Evolutionary conservation across 2,797 vertebrate genomes (phyloP), one percentile per base, ranked within the genome.

Genomic region (Microtus californicus): DNA sequence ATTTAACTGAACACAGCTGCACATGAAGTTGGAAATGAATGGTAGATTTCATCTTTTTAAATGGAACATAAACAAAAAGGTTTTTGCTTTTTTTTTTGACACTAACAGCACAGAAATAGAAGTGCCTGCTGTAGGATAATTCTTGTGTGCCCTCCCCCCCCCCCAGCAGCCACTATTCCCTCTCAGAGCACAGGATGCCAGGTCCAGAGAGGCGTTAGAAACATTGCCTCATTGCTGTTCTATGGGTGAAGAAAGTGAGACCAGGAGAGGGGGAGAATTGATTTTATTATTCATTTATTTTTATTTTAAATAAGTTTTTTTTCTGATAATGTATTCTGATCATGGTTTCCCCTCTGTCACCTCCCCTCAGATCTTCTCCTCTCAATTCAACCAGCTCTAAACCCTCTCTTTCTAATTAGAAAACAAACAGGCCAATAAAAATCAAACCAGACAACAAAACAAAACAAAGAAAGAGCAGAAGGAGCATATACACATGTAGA

Each of bases 1-100:
- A 56, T 96, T 97, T 89, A 96, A 95, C 95, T 73, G 92, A 96
- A 79, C 81, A 71, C 97, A 97, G 97, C 91, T 97, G 92, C 92
- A 94, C 91, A 90, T 69, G 97, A 95, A 95, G 96, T 97, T 98
- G 97, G 73, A 97, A 97, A 91, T 54, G 79, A 97, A 97, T 54
- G 87, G 87, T 54, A 77, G 79, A 54, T 95, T 97, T 98, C 95
- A 90, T 96, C 92, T 69, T 89, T 80, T 89, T 83, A 97, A 98
- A 98, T 82, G 97, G 95, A 97, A 98, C 93, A 96, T 29, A 89
- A 96, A 95, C 87, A 92, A 97, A 97, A 97, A 95, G 67, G 96
- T n/a, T 23, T 80, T 37, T 54, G 51, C 13, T 34, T 43, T 77
- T 34, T 82, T 71, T 87, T 90, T 61, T 71, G 31, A 87, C 74